These are phyloP conservation scores for Ephialtes manifestator DNA, from an alignment of 2,888 invertebrate species.

Conservation along the genomic window DNA sequence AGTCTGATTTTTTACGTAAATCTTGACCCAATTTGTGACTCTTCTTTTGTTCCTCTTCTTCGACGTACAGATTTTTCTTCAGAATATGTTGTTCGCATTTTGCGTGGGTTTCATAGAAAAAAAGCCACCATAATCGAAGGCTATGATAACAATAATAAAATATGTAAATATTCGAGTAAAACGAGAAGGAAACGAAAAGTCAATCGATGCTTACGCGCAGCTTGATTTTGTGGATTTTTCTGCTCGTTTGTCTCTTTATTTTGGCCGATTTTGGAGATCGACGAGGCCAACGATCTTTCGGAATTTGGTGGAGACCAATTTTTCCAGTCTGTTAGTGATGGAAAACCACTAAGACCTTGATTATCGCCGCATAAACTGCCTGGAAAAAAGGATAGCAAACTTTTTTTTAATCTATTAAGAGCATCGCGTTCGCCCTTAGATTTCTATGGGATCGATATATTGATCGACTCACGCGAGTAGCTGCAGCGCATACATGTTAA, in stretches of 20 bases:
- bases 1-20: neutral
- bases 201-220: neutral
- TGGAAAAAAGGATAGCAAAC: neutral
- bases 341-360: neutral
- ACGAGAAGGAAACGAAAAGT: slow-evolving; percentile 1
- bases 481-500: neutral
- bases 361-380: neutral
- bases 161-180: neutral
- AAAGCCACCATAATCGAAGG: slow-evolving; percentile 15
- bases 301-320: slow-evolving; percentile 49
- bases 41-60: neutral
- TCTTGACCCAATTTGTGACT: neutral
- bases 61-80: neutral
- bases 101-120: slow-evolving; percentile 41
- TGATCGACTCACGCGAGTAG: neutral
- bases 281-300: slow-evolving; percentile 32
- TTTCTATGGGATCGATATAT: neutral
- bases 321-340: slow-evolving; percentile 40
- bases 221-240: neutral
- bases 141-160: slow-evolving; percentile 1
- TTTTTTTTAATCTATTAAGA: neutral
- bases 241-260: neutral
- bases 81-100: slow-evolving; percentile 33
- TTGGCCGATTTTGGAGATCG: slow-evolving; percentile 4
- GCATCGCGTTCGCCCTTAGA: neutral